Evolutionary conservation across 2,113 vertebrate genomes (phyloP).

Genomic region (Tonatia bakeri): DNA sequence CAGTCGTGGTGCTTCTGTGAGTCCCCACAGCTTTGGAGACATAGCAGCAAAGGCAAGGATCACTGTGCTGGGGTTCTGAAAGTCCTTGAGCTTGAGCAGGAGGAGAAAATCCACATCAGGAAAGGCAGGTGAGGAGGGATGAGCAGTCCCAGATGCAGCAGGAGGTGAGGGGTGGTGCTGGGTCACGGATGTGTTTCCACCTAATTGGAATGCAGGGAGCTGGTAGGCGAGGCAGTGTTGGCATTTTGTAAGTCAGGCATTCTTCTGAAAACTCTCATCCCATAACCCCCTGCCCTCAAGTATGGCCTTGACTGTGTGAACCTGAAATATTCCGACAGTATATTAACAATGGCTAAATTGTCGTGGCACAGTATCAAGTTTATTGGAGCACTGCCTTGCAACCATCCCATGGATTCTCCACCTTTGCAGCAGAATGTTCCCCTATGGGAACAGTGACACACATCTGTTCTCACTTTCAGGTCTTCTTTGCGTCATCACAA

Average conservation of each 20-base stretch:
- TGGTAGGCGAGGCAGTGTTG: neutral
- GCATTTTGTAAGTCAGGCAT: neutral
- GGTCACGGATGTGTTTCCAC: neutral
- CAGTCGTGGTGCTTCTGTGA: neutral
- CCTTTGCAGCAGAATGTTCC: neutral
- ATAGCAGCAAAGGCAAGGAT: neutral
- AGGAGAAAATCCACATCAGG: neutral
- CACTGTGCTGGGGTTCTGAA: neutral
- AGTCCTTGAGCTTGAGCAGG: neutral
- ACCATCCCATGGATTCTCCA: neutral
- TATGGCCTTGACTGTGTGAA: neutral
- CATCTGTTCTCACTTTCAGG: neutral
- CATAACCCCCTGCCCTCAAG: neutral
- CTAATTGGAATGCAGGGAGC: neutral
- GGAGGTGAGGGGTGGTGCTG: fast-evolving
- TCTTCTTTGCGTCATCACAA: neutral
- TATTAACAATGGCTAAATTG: neutral
- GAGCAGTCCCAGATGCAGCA: neutral
- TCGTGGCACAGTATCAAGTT: fast-evolving
- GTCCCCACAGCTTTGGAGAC: neutral
- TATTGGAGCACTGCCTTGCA: neutral
- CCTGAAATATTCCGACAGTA: neutral
- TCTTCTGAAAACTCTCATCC: neutral
- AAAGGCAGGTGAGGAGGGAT: neutral
- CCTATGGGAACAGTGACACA: neutral